Percentiles rank a stretch among this genome's conserved stretches.
Evolutionary conservation across 1,140 invertebrate species (phyloP).

Genomic region (Charaxes varanes): DNA sequence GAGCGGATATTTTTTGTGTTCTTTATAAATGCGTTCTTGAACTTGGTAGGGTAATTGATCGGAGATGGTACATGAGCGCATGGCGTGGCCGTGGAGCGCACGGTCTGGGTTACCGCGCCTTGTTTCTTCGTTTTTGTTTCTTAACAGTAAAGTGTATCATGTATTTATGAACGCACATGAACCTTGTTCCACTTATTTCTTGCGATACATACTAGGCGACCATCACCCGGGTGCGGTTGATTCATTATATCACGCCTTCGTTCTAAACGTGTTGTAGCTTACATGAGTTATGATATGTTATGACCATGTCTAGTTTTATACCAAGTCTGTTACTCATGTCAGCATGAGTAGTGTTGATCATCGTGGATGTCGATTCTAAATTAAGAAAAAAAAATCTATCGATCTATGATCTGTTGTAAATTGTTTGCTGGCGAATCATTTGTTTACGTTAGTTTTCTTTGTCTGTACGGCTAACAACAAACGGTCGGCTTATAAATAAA

Average conservation of each 20-base stretch:
- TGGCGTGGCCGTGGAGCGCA: slow-evolving; percentile 19
- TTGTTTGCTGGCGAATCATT: too few species aligned
- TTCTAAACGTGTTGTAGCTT: too few species aligned
- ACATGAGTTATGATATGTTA: too few species aligned
- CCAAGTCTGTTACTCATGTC: too few species aligned
- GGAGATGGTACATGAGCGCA: slow-evolving; percentile 23
- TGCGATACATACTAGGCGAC: slow-evolving; percentile 49
- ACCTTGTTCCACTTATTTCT: slow-evolving; percentile 65
- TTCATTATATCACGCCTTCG: slow-evolving; percentile 38
- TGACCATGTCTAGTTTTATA: too few species aligned
- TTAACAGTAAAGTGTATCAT: slow-evolving; percentile 3
- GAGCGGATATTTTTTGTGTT: slow-evolving; percentile 56
- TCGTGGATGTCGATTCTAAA: too few species aligned
- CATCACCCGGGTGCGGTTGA: slow-evolving; percentile 36
- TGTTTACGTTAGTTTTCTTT: too few species aligned
- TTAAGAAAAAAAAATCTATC: too few species aligned
- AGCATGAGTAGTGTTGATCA: too few species aligned
- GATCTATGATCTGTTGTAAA: too few species aligned
- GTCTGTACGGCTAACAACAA: too few species aligned
- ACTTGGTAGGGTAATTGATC: slow-evolving; percentile 45
- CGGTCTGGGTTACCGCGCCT: slow-evolving; percentile 5
- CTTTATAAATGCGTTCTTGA: slow-evolving; percentile 43
- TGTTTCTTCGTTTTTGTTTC: slow-evolving; percentile 4
- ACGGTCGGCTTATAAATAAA: too few species aligned
- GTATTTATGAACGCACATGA: slow-evolving; percentile 47